Evolutionary conservation across 2,888 invertebrate genomes (phyloP).

Genomic region (Drosophila buzzatii): DNA sequence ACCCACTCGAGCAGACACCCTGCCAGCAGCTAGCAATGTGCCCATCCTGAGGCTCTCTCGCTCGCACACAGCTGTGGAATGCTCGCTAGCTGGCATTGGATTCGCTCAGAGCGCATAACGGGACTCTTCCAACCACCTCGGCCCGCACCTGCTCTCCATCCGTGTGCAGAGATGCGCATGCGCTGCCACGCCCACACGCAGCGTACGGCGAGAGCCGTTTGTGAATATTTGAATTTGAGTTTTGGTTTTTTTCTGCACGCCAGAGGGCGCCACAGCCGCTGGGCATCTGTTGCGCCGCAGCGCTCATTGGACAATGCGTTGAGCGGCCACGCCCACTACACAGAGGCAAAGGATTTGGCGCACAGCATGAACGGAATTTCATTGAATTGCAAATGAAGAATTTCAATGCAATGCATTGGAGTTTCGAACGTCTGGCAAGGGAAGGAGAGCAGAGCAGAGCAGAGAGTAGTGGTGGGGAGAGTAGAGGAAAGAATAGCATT

Average conservation of each 20-base stretch:
- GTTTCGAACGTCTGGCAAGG: conserved; percentile 44
- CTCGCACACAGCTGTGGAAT: conserved; percentile 73
- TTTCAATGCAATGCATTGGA: conserved; percentile 79
- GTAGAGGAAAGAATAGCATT: not conserved
- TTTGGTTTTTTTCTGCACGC: conserved; percentile 16
- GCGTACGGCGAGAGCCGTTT: conserved; percentile 16
- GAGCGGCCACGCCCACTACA: conserved; percentile 59
- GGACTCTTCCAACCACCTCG: conserved; percentile 72
- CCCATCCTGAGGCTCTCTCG: conserved; percentile 58
- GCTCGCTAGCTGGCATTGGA: conserved; percentile 54
- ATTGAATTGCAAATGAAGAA: conserved; percentile 79
- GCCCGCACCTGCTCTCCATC: conserved; percentile 49
- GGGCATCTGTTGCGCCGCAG: conserved; percentile 67
- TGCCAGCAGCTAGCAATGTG: conserved; percentile 27
- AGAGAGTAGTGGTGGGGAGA: not conserved
- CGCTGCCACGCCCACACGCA: conserved; percentile 83
- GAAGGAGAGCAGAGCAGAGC: not conserved
- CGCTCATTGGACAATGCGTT: conserved; percentile 56
- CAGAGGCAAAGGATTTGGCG: conserved; percentile 36
- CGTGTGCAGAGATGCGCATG: conserved; percentile 71
- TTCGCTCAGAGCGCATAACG: conserved; percentile 68
- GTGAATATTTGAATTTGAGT: conserved; percentile 29
- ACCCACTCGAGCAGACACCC: conserved; percentile 28
- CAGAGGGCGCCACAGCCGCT: conserved; percentile 55
- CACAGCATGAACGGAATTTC: conserved; percentile 67